Base-by-base conservation (phyloP, 2,888 invertebrate genomes). In the Habroteleia sp. region DNA sequence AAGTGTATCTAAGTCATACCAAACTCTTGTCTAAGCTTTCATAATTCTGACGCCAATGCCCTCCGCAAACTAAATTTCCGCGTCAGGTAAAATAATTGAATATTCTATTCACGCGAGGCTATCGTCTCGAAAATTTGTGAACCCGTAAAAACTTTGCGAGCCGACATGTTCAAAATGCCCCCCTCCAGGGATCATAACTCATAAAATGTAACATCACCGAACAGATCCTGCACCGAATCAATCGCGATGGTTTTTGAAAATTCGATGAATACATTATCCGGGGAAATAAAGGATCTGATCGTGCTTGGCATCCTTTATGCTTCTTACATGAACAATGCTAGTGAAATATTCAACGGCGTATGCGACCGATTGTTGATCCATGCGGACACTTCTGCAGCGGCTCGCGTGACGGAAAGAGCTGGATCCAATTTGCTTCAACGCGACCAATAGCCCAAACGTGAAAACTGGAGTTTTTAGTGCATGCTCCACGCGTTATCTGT, bases 251-350 rank as follows among this genome's bases (percentile, higher is more conserved):
- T 29, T 62, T 29, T 20, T 33, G 39, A 33, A 62, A 54, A 54
- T 71, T 71, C 62, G 48, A 72, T 72, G 71, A 63, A 72, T 72
- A 71, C 31, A 71, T 71, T 71, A 46, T 16, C 5, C n/a, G 11
- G 8, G 17, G 62, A 54, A 54, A 62, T 54, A 62, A 71, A 54
- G 52, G 62, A 31, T 46, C 39, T 35, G 44, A 35, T 50, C 62
- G 31, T 69, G 68, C 33, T 11, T 2, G 23, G 52, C 71, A 62
- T 62, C 4, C n/a, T 23, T 54, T 46, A 62, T 46, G 17, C 27
- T 31, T 1, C 5, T 37, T 37, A 37, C 14, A 6, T 11, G 39
- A 42, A 39, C 50, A 60, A 20, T 27, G 29, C 0, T 7, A 10
- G 20, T 48, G 25, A 58, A 52, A 69, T 62, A 69, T 60, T 69